A percentile compares a stretch with the other conserved stretches of the same genome.
phyloP scores from a whole-genome alignment of 2,888 invertebrate genomes.

The Netelia inedita region DNA sequence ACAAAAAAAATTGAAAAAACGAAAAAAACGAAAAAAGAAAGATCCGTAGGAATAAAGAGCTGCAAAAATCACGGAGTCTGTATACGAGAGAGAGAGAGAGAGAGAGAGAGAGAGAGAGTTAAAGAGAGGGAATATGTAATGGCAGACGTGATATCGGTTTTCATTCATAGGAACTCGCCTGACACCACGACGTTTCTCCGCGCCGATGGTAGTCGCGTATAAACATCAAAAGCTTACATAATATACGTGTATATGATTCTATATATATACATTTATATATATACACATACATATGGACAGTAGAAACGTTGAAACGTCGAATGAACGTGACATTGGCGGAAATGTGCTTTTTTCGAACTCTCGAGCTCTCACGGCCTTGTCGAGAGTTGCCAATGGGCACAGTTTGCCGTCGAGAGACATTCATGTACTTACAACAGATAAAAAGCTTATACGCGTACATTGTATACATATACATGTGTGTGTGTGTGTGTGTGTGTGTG shows the following conservation, averaged over 20 bases:
- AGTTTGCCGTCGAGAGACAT: slow-evolving; percentile 49
- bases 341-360: slow-evolving; percentile 66
- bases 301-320: slow-evolving; percentile 64
- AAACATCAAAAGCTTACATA: slow-evolving; percentile 53
- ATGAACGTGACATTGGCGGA: slow-evolving; percentile 72
- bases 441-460: slow-evolving; percentile 2
- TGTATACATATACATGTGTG: no score
- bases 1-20: slow-evolving; percentile 32
- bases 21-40: slow-evolving; percentile 31
- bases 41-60: slow-evolving; percentile 26
- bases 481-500: no score
- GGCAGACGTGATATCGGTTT: slow-evolving; percentile 72
- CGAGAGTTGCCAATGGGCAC: slow-evolving; percentile 25
- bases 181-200: slow-evolving; percentile 36
- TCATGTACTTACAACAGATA: slow-evolving; percentile 11
- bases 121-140: slow-evolving; percentile 54
- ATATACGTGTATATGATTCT: slow-evolving; percentile 13
- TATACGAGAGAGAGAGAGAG: slow-evolving; percentile 17
- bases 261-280: slow-evolving; percentile 8
- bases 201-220: slow-evolving; percentile 45
- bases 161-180: slow-evolving; percentile 70
- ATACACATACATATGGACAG: slow-evolving; percentile 17
- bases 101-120: slow-evolving; percentile 4
- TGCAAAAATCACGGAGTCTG: slow-evolving; percentile 58
- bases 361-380: slow-evolving; percentile 38